Conservation (phyloP, 1,140 invertebrate genomes). For the Mactra quadrangularis region DNA sequence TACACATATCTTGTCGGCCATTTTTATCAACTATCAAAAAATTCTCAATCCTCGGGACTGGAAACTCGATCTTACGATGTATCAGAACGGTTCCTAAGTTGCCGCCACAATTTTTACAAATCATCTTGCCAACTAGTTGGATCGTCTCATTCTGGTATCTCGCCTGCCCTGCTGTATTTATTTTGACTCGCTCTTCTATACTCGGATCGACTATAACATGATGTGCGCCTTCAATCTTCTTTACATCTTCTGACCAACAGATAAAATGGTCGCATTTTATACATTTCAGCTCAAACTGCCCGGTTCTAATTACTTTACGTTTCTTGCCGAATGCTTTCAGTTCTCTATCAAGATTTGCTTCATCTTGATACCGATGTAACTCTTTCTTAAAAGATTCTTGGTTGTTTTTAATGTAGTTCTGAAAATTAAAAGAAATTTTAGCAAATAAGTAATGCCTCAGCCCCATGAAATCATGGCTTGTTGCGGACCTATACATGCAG, state of each 20-base stretch:
- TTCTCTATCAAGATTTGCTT: slow-evolving; percentile 63
- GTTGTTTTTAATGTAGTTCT: slow-evolving; percentile 39
- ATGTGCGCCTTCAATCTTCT: slow-evolving; percentile 64
- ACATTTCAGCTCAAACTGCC: slow-evolving; percentile 64
- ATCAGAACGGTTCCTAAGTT: slow-evolving; percentile 65
- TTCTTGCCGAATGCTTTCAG: slow-evolving; percentile 36
- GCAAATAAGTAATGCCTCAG: not conserved
- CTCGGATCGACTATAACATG: slow-evolving; percentile 62
- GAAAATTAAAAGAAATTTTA: slow-evolving; percentile 4
- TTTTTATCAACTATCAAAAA: slow-evolving; percentile 63
- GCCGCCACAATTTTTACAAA: slow-evolving; percentile 65
- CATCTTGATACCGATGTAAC: slow-evolving; percentile 65
- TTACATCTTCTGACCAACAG: slow-evolving; percentile 62
- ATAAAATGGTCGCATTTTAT: slow-evolving; percentile 65
- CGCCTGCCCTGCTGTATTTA: slow-evolving; percentile 4
- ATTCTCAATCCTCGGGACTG: slow-evolving; percentile 65
- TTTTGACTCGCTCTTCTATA: slow-evolving; percentile 48
- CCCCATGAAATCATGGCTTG: no score
- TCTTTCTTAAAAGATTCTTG: slow-evolving; percentile 37
- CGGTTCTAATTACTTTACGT: slow-evolving; percentile 40
- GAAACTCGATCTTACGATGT: slow-evolving; percentile 58
- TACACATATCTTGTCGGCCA: slow-evolving; percentile 35
- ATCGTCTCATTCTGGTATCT: slow-evolving; percentile 37
- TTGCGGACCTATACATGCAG: no score
- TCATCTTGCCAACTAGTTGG: slow-evolving; percentile 65